These are phyloP conservation scores for Carcinoscorpius rotundicauda DNA, from an alignment of 1,140 invertebrate species.

Conservation along the genomic window DNA sequence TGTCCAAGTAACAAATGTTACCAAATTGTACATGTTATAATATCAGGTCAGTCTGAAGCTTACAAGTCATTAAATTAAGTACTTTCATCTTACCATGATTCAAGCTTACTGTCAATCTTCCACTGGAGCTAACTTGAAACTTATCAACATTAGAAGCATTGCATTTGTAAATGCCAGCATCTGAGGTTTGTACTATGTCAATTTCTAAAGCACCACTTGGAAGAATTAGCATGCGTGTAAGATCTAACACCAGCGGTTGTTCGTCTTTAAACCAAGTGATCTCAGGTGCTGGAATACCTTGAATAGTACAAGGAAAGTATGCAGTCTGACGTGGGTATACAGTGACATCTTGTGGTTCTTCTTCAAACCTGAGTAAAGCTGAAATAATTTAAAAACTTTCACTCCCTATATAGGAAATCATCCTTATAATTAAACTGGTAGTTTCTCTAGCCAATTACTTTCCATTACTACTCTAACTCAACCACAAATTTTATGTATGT, in stretches of 20 bases:
- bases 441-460: neutral
- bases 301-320: conserved; percentile 43
- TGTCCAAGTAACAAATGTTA: too few species aligned
- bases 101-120: conserved; percentile 47
- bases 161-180: conserved; percentile 68
- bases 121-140: conserved; percentile 51
- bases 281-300: conserved; percentile 36
- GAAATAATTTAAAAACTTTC: conserved; percentile 12
- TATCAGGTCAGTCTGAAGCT: too few species aligned
- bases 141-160: conserved; percentile 47
- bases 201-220: conserved; percentile 71
- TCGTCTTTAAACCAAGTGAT: conserved; percentile 72
- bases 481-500: too few species aligned
- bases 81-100: conserved; percentile 39
- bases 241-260: conserved; percentile 49
- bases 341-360: conserved; percentile 50
- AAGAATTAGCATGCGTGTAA: conserved; percentile 58
- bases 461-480: too few species aligned
- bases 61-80: too few species aligned
- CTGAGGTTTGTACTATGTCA: conserved; percentile 52
- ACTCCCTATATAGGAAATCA: neutral
- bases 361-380: conserved; percentile 48
- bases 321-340: conserved; percentile 50
- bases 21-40: too few species aligned
- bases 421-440: neutral